Base-by-base conservation (phyloP, 1,140 invertebrate species). In the Hylaeus volcanicus region DNA sequence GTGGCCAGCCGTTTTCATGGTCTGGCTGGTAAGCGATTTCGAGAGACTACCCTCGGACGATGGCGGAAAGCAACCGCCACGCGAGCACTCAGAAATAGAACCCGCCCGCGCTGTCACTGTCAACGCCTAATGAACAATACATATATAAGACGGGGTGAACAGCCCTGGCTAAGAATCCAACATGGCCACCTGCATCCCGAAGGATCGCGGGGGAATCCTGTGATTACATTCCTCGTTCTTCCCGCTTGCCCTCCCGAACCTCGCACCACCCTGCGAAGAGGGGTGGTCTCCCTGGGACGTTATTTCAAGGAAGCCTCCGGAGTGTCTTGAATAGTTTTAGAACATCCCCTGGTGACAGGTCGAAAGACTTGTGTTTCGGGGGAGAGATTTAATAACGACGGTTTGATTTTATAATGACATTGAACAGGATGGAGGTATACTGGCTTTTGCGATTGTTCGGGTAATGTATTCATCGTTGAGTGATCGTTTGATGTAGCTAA, bases 71-170 rank as follows among this genome's bases (percentile, higher is more conserved):
- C 6, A 26, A 37, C 26, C 14, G 79, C 55, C 74, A 78, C 71
- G 78, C 39, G 83, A 82, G 80, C 56, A 78, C 63, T 58, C 60
- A 68, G 85, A 86, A 83, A 86, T 86, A 86, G 84, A 86, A 86
- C 76, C 84, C 56, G 68, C 77, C 26, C 60, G 61, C 43, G 70
- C 82, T 86, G 87, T 91, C 90, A 90, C 83, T 90, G 88, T 91
- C 90, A 90, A 91, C 90, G 88, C 80, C 81, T 91, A 91, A 91
- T 90, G 90, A 90, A 91, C 88, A 90, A 89, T 90, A 90, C 5
- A 45, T 89, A 86, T 85, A 89, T 88, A 88, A 89, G 87, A 60
- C 71, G 51, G 3, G 56, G 74, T 5, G 74, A 79, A 72, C 86
- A 87, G 63, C 68, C 68, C 2, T 3, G 61, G 88, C 88, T 90